These are phyloP conservation scores for Setipinna tenuifilis DNA, from an alignment of 2,797 vertebrate species.

Conservation along the genomic window DNA sequence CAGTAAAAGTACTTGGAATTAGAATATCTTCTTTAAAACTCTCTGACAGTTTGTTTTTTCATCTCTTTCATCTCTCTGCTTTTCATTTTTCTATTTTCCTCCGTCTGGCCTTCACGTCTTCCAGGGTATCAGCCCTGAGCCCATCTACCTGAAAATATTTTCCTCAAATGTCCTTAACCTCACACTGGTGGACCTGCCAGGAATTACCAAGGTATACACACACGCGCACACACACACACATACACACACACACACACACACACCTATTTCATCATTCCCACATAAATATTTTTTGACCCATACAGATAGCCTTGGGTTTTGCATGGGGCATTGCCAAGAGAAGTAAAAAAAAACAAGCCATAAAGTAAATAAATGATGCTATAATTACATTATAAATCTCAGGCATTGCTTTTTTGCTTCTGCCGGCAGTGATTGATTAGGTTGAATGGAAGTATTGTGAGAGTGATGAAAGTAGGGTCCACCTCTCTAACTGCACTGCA, in stretches of 20 bases:
- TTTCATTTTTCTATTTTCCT: conserved; percentile 13
- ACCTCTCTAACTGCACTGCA: neutral
- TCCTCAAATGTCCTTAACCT: conserved; percentile 83
- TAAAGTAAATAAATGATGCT: too few relatives aligned
- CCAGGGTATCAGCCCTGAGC: conserved; percentile 80
- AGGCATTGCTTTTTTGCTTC: neutral
- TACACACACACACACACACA: neutral
- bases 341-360: neutral
- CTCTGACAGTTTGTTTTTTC: neutral
- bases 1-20: neutral
- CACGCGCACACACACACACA: neutral
- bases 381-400: neutral
- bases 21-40: too few relatives aligned
- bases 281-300: neutral
- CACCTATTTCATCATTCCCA: neutral
- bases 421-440: neutral
- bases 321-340: neutral
- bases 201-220: conserved; percentile 80
- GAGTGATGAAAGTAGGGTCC: neutral
- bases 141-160: conserved; percentile 83
- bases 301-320: neutral
- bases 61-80: neutral
- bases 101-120: neutral
- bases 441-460: neutral
- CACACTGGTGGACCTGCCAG: conserved; percentile 84